A percentile compares a stretch with the other conserved stretches of the same genome.
Conservation (phyloP, 2,113 vertebrate species). For the Sphyrna mokarran region DNA sequence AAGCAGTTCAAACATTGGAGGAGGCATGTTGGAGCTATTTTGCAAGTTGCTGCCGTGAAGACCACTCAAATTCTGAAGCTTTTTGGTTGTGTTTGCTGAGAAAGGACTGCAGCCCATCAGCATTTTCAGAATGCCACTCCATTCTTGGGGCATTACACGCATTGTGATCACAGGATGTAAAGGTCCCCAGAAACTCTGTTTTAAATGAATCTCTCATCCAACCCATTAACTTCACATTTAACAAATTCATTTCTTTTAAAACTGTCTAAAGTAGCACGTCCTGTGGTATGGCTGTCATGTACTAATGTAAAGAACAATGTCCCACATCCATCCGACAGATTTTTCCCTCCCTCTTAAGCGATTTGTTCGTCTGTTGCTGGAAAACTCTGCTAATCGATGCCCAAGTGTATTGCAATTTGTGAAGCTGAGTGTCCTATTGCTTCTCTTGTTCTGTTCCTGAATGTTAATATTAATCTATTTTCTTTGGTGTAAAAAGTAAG, state of each 20-base stretch:
- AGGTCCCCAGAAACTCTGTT: background rate
- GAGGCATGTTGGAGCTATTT: background rate
- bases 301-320: background rate
- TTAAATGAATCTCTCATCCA: background rate
- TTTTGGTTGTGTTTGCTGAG: background rate
- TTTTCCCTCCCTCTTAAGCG: background rate
- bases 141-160: background rate
- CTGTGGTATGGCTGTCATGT: background rate
- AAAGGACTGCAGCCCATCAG: background rate
- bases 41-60: background rate
- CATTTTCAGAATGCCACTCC: no score
- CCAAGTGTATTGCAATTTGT: background rate
- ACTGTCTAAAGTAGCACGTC: background rate
- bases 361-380: background rate
- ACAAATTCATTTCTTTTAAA: background rate
- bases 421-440: background rate
- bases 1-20: background rate
- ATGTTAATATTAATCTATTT: background rate
- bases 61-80: background rate
- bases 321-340: background rate
- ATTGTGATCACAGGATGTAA: background rate
- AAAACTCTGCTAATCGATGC: background rate
- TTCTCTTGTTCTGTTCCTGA: background rate
- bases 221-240: background rate
- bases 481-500: background rate